A percentile compares a stretch with the other conserved stretches of the same genome.
Conservation (phyloP, 2,797 vertebrate genomes). For the Scleropages formosus region DNA sequence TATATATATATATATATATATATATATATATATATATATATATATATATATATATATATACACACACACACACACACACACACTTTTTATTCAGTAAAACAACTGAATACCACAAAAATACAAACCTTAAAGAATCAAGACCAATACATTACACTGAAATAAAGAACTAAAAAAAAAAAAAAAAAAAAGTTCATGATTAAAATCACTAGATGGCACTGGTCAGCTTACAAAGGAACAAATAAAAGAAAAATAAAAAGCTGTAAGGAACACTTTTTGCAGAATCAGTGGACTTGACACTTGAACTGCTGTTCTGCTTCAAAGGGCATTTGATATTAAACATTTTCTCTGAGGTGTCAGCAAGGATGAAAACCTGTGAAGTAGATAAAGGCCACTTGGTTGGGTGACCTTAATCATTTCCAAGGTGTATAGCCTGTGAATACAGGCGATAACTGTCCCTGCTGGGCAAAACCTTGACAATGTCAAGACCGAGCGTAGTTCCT, state of each 20-base stretch:
- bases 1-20: no score
- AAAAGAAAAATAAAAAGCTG: neutral
- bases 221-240: neutral
- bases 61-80: no score
- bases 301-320: slow-evolving; percentile 8
- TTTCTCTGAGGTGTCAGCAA: slow-evolving; percentile 2
- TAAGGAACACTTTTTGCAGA: slow-evolving; percentile 18
- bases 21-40: no score
- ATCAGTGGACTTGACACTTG: slow-evolving; percentile 4
- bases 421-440: slow-evolving; percentile 5
- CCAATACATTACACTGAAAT: no score
- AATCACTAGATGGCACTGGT: slow-evolving; percentile 31
- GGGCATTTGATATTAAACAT: slow-evolving; percentile 17
- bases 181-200: neutral
- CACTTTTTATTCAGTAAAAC: neutral
- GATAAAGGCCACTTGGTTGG: slow-evolving; percentile 7
- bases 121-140: neutral
- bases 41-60: no score
- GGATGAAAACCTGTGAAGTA: slow-evolving; percentile 12
- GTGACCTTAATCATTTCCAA: slow-evolving; percentile 16
- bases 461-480: neutral
- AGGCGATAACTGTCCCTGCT: slow-evolving; percentile 20
- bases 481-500: slow-evolving; percentile 5
- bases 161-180: neutral
- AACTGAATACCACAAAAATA: neutral